Evolutionary conservation across 2,797 vertebrate species (phyloP).

Genomic region (Allobates femoralis): DNA sequence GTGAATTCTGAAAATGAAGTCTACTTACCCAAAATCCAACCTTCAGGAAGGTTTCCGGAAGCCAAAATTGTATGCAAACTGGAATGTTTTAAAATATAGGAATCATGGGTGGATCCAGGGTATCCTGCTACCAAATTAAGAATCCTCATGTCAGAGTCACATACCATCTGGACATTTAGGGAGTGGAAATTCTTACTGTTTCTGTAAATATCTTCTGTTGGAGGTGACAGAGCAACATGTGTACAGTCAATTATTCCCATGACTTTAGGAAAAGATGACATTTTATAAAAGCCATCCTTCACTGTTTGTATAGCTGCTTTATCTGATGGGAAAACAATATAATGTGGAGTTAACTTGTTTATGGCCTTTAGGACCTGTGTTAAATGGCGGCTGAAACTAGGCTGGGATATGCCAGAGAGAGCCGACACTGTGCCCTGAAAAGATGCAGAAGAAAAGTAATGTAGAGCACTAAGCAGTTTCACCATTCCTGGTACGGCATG

Average conservation of each 20-base stretch:
- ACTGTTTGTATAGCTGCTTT: conserved; percentile 53
- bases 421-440: conserved; percentile 60
- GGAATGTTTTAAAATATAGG: conserved; percentile 60
- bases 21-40: conserved; percentile 59
- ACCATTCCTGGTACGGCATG: conserved; percentile 60
- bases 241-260: conserved; percentile 62
- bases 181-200: conserved; percentile 62
- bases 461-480: conserved; percentile 54
- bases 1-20: neutral
- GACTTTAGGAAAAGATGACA: conserved; percentile 54
- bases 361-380: conserved; percentile 60
- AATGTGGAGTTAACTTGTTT: conserved; percentile 58
- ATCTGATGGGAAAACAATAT: conserved; percentile 60
- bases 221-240: conserved; percentile 59
- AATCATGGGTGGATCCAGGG: conserved; percentile 59
- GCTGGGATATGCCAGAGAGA: conserved; percentile 58
- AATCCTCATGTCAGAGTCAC: conserved; percentile 58
- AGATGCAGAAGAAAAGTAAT: conserved; percentile 55
- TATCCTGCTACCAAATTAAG: conserved; percentile 59
- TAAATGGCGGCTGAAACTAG: conserved; percentile 58
- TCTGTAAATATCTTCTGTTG: conserved; percentile 62
- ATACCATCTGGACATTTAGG: conserved; percentile 62
- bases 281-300: conserved; percentile 59
- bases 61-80: conserved; percentile 58
- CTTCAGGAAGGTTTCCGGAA: conserved; percentile 54